Percentiles rank a stretch among this genome's conserved stretches.
phyloP scores from a whole-genome alignment of 2,888 invertebrate species.

The Heliconius ismenius region DNA sequence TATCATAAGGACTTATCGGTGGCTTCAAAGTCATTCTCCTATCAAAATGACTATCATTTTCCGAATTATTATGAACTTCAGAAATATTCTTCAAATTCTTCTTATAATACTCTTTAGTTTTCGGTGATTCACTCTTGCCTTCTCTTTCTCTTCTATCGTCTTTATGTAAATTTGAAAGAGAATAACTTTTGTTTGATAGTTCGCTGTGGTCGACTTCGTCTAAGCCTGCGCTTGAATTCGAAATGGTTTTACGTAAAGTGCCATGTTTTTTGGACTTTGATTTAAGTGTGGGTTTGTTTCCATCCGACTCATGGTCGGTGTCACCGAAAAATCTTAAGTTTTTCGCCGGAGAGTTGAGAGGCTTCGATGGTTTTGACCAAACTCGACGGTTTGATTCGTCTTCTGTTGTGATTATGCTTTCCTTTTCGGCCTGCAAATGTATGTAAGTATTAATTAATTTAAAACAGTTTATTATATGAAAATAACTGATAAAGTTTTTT shows the following conservation, averaged over 20 bases:
- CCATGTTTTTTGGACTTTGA: slow-evolving; percentile 61
- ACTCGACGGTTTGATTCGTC: slow-evolving; percentile 75
- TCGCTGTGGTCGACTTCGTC: slow-evolving; percentile 72
- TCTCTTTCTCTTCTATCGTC: slow-evolving; percentile 58
- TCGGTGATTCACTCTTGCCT: slow-evolving; percentile 63
- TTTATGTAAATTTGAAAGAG: slow-evolving; percentile 69
- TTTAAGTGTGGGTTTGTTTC: slow-evolving; percentile 69
- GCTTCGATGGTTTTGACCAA: slow-evolving; percentile 63
- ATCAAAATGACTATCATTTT: slow-evolving; percentile 68
- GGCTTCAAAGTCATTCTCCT: slow-evolving; percentile 63
- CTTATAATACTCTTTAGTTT: slow-evolving; percentile 66
- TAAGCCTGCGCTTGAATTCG: slow-evolving; percentile 72
- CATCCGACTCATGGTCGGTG: slow-evolving; percentile 89
- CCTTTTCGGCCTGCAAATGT: slow-evolving; percentile 69
- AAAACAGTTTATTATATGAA: too few relatives aligned
- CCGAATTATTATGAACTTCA: slow-evolving; percentile 76
- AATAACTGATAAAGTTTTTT: too few relatives aligned
- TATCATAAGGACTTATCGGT: slow-evolving; percentile 73
- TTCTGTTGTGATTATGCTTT: slow-evolving; percentile 80
- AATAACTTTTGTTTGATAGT: slow-evolving; percentile 70
- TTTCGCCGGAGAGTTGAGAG: slow-evolving; percentile 80
- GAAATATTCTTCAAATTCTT: slow-evolving; percentile 83
- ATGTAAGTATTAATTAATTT: neutral
- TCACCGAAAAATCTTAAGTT: slow-evolving; percentile 92
- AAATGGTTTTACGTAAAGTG: slow-evolving; percentile 70